Conservation (phyloP, 2,888 invertebrate genomes). For the Macrosoma leucophasiata region DNA sequence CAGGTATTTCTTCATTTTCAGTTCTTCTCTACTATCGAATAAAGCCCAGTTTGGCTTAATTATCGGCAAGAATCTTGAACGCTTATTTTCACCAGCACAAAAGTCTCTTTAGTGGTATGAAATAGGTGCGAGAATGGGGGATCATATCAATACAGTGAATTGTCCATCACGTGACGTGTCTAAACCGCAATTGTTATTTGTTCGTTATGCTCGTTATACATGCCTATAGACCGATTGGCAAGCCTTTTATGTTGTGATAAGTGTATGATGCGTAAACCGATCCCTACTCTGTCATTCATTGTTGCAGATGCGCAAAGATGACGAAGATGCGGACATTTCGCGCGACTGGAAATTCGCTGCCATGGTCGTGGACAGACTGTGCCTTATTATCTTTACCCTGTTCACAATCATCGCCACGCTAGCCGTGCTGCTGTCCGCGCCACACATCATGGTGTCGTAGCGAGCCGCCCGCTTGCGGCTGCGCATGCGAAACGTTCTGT, state of each 20-base stretch:
- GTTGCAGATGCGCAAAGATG: slow-evolving; percentile 92
- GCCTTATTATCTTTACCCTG: slow-evolving; percentile 99
- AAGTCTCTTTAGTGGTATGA: too few relatives aligned
- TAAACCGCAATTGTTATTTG: too few relatives aligned
- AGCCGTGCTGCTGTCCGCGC: slow-evolving; percentile 97
- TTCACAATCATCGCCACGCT: slow-evolving; percentile 98
- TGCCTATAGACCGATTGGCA: too few relatives aligned
- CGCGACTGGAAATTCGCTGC: slow-evolving; percentile 99
- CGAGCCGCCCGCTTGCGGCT: slow-evolving; percentile 74
- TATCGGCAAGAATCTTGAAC: too few relatives aligned
- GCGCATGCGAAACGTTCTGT: slow-evolving; percentile 77
- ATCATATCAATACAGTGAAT: too few relatives aligned
- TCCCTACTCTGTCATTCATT: slow-evolving; percentile 7
- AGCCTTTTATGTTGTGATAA: too few relatives aligned
- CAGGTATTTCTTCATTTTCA: slow-evolving; percentile 75
- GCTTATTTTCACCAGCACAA: too few relatives aligned
- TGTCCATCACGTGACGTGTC: too few relatives aligned
- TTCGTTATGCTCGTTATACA: too few relatives aligned
- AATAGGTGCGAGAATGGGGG: too few relatives aligned
- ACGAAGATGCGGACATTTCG: slow-evolving; percentile 94
- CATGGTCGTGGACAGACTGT: slow-evolving; percentile 99
- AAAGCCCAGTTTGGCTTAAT: too few relatives aligned
- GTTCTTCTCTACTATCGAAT: too few relatives aligned
- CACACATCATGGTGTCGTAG: slow-evolving; percentile 95
- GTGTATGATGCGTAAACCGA: background rate